phyloP scores from a whole-genome alignment of 1,140 invertebrate species.

The Euwallacea similis region DNA sequence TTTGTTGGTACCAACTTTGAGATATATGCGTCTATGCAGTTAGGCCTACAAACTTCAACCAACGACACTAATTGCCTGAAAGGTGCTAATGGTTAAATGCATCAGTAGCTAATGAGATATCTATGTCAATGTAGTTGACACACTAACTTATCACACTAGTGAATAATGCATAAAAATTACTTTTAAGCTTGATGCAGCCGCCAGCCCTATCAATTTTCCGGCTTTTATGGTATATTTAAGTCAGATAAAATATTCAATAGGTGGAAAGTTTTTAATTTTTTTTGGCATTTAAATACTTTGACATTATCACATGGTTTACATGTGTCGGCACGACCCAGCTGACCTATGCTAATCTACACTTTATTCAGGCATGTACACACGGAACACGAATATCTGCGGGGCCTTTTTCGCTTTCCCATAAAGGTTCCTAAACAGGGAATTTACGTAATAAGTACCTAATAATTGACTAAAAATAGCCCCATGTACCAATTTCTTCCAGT shows the following conservation, averaged over 20 bases:
- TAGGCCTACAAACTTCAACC: too few species aligned
- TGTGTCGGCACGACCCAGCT: constrained; percentile 21
- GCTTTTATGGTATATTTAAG: too few species aligned
- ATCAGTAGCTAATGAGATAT: constrained; percentile 3
- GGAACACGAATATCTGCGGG: constrained; percentile 27
- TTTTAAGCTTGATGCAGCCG: too few species aligned
- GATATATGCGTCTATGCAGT: too few species aligned
- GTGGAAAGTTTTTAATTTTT: too few species aligned
- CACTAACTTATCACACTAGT: constrained; percentile 5
- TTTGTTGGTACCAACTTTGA: too few species aligned
- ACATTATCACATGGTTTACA: constrained; percentile 35
- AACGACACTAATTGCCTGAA: neutral
- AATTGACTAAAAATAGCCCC: constrained; percentile 24
- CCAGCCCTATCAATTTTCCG: too few species aligned
- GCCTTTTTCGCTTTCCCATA: constrained; percentile 20
- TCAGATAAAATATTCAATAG: too few species aligned
- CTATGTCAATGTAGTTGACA: constrained; percentile 1
- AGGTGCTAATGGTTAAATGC: constrained; percentile 11
- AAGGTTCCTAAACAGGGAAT: neutral
- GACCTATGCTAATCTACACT: constrained; percentile 35
- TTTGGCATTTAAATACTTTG: neutral
- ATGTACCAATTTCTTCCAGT: constrained; percentile 6
- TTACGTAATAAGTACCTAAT: neutral
- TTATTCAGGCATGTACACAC: constrained; percentile 1
- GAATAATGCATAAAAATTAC: neutral